Conservation (phyloP, 2,113 vertebrate species). For the Conger conger region DNA sequence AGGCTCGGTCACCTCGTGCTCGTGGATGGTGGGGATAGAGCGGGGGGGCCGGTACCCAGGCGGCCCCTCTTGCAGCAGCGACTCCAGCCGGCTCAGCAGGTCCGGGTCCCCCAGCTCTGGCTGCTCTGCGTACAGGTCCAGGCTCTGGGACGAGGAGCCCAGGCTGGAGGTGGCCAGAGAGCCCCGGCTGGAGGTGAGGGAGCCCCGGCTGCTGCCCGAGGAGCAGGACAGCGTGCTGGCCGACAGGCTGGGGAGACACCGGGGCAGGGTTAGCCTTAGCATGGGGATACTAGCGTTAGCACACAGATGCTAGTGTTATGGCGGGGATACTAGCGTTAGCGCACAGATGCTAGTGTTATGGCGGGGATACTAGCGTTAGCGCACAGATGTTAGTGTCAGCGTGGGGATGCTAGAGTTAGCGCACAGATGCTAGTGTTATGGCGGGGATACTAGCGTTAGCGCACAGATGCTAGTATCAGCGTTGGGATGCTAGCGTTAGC, state of each 20-base stretch:
- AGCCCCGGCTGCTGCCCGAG: constrained; percentile 90
- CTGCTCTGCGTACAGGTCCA: constrained; percentile 90
- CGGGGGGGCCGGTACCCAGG: constrained; percentile 82
- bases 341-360: neutral
- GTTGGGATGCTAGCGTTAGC: too few relatives aligned
- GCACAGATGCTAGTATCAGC: too few relatives aligned
- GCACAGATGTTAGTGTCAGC: neutral
- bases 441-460: too few relatives aligned
- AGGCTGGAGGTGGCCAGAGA: constrained; percentile 89
- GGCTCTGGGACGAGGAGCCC: constrained; percentile 90
- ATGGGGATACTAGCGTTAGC: neutral
- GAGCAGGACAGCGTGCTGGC: constrained; percentile 93
- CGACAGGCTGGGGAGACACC: constrained; percentile 74
- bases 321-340: neutral
- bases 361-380: neutral
- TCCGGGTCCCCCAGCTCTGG: constrained; percentile 81
- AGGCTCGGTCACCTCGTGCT: constrained; percentile 82
- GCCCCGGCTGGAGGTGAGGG: constrained; percentile 87
- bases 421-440: too few relatives aligned
- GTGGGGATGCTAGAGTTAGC: too few relatives aligned
- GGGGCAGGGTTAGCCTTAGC: neutral
- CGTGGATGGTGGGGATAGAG: constrained; percentile 93
- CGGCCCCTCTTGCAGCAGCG: constrained; percentile 81
- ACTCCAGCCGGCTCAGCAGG: constrained; percentile 88
- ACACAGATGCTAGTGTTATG: too few relatives aligned